phyloP scores from a whole-genome alignment of 2,113 vertebrate genomes.

The Oreochromis tanganicae region DNA sequence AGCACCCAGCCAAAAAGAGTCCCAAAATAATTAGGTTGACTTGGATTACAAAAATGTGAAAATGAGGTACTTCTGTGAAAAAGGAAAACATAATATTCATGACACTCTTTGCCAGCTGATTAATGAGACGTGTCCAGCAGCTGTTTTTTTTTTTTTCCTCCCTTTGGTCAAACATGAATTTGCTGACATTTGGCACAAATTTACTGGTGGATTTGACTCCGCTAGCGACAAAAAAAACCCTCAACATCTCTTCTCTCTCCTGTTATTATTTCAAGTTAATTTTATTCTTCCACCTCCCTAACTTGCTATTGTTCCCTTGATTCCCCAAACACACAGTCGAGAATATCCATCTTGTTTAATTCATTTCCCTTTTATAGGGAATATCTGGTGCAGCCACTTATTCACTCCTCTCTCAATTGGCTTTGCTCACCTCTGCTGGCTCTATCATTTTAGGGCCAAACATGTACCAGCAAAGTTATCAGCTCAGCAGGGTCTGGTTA shows the following conservation, averaged over 20 bases:
- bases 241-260: not conserved
- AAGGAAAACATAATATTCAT: not conserved
- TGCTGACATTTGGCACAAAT: slow-evolving; percentile 4
- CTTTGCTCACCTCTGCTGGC: slow-evolving; percentile 23
- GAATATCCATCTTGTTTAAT: not conserved
- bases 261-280: slow-evolving; percentile 11
- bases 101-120: slow-evolving; percentile 17
- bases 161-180: not conserved
- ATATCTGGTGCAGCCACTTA: not conserved
- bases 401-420: not conserved
- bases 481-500: slow-evolving; percentile 18
- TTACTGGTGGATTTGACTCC: not conserved
- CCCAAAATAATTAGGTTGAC: slow-evolving; percentile 42
- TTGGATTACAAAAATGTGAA: slow-evolving; percentile 13
- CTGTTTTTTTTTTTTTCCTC: not conserved
- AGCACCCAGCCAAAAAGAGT: slow-evolving; percentile 4
- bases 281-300: not conserved
- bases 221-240: not conserved
- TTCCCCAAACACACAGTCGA: not conserved
- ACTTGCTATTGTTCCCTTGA: not conserved
- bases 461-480: slow-evolving; percentile 17
- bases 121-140: slow-evolving; percentile 10
- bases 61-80: slow-evolving; percentile 4
- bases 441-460: not conserved
- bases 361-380: slow-evolving; percentile 2